Conservation (phyloP, 2,888 invertebrate genomes). For the Cryptocephalus primarius region DNA sequence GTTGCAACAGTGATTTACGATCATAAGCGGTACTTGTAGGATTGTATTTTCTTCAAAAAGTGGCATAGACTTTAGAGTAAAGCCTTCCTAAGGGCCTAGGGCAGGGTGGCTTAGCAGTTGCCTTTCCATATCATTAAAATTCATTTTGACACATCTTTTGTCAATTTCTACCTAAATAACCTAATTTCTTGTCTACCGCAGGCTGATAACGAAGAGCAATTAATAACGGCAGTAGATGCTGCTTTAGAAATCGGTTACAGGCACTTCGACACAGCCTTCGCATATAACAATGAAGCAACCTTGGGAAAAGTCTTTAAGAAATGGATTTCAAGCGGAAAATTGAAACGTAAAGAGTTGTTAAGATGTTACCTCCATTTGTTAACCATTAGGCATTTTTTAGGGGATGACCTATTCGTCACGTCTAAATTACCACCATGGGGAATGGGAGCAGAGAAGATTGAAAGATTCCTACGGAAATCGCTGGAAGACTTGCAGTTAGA, state of each 20-base stretch:
- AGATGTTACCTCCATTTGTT: slow-evolving; percentile 32
- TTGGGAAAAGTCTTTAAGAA: slow-evolving; percentile 59
- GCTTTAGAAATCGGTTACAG: slow-evolving; percentile 67
- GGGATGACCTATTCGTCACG: slow-evolving; percentile 66
- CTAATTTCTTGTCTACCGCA: slow-evolving; percentile 20
- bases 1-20: too few relatives aligned
- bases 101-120: too few relatives aligned
- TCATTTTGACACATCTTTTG: neutral
- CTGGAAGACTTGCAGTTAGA: slow-evolving; percentile 18
- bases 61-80: too few relatives aligned
- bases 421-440: slow-evolving; percentile 63
- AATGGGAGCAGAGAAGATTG: slow-evolving; percentile 11
- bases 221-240: slow-evolving; percentile 51
- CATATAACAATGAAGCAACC: slow-evolving; percentile 61
- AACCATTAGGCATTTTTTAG: neutral
- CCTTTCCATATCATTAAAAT: neutral
- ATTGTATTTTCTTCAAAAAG: too few relatives aligned
- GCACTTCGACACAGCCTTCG: slow-evolving; percentile 68
- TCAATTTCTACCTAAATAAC: too few relatives aligned
- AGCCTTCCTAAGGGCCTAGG: too few relatives aligned
- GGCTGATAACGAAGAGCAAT: slow-evolving; percentile 49
- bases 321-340: slow-evolving; percentile 54
- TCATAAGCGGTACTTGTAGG: too few relatives aligned
- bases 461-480: slow-evolving; percentile 16
- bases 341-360: slow-evolving; percentile 41